Base-by-base conservation (phyloP, 2,888 invertebrate species). In the Polydrusus cervinus region DNA sequence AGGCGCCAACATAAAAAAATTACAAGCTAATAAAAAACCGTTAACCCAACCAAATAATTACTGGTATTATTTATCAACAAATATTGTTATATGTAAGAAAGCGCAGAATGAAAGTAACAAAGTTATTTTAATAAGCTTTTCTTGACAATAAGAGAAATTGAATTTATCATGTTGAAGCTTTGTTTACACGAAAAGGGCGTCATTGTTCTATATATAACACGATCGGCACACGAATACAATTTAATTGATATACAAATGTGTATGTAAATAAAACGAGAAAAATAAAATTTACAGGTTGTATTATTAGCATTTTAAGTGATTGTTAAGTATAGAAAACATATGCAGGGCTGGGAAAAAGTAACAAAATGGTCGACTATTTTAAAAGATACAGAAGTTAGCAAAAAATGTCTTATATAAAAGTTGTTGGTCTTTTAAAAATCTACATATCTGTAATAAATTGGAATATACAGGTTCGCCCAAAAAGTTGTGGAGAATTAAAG, bases 161-260 rank as follows among this genome's bases (percentile, higher is more conserved):
- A 68, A 75, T 38, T 14, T 18, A 75, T 57, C 62, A 34, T 72
- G 75, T 72, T 76, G 47, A 68, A 69, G 67, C 34, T 55, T 70
- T 72, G 75, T 76, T 57, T 67, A 76, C 75, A 76, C 34, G 55
- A 57, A 76, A 76, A 69, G 68, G 75, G 75, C 68, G 75, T 72
- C 62, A 67, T 64, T 72, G 75, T 71, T 72, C 66, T 70, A 64
- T 51, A 70, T 71, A 64, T 68, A 64, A 68, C 68, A 68, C 68
- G 72, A 49, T 67, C 74, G 55, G 64, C 65, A 40, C 55, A 53
- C 49, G 25, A 14, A 49, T 74, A 75, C 66, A 75, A 75, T 71
- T 75, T 75, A 75, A 75, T 75, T 55, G 66, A 57, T 71, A 74
- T 38, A 74, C 57, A 65, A 62, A 69, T 30, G 38, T 18, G 34